Base-by-base conservation (phyloP, 2,888 invertebrate species). In the Agonum fuliginosum region DNA sequence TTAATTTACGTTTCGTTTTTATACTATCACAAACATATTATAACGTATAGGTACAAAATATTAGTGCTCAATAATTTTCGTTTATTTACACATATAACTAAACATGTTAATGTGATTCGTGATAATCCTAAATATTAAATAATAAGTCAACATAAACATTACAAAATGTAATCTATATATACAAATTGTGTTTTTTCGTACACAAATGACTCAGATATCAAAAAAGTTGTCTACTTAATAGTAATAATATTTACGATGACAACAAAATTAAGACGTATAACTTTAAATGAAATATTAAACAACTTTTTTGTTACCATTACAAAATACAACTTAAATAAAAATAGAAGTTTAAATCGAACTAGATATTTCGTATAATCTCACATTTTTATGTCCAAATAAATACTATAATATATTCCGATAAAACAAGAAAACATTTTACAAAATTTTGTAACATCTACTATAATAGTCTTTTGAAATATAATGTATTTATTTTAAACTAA, bases 21-120 rank as follows among this genome's bases (percentile, higher is more conserved):
- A 51, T 10, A 24, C 54, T 54, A 54, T 22, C 54, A 20, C 19
- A 2, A 54, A 54, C 54, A 54, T 51, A 20, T 20, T 51, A 19
- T 30, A 22, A 30, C 8, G 14, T 14, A 12, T 58, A 27, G 58
- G 30, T 27, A 58, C 27, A 24, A 58, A 58, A 65, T 65, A 37
- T 37, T 65, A 65, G 34, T 65, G 65, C 65, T 65, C 65, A 37
- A 34, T 20, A 65, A 34, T 10, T 54, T 54, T 54, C 54, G 37
- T 65, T 37, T 65, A 65, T 65, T 65, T 65, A 65, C 65, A 65
- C 37, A 37, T 19, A 30, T 30, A 58, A 58, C 58, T 27, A 58
- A 58, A 58, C 58, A 58, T 24, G 58, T 65, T 65, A 65, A 20
- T 54, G 54, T 54, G 54, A 54, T 54, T 54, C 24, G 54, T 54